A percentile compares a stretch with the other conserved stretches of the same genome.
Evolutionary conservation across 2,797 vertebrate genomes (phyloP).

Genomic region (Margarornis squamiger): DNA sequence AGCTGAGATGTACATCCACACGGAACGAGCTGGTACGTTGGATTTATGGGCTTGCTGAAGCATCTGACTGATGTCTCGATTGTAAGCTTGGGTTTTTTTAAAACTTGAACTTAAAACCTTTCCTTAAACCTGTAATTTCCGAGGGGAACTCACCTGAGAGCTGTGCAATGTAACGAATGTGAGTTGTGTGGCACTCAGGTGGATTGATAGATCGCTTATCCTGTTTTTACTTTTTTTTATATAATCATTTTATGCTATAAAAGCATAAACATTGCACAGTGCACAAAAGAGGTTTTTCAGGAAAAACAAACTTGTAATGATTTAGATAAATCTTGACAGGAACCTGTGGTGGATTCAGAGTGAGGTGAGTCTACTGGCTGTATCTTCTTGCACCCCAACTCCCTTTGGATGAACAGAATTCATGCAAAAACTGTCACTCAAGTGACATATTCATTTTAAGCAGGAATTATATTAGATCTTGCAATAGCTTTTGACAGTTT

Average conservation of each 20-base stretch:
- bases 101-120: background rate
- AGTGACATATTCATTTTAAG: background rate
- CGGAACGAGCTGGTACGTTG: slow-evolving; percentile 90
- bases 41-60: background rate
- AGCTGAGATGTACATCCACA: slow-evolving; percentile 88
- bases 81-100: background rate
- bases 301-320: background rate
- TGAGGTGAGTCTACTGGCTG: background rate
- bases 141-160: background rate
- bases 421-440: background rate
- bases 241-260: background rate
- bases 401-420: background rate
- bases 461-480: background rate
- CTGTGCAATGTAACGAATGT: background rate
- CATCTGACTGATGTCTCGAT: background rate
- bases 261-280: background rate
- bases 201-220: background rate
- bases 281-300: background rate
- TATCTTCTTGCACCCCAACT: background rate
- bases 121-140: background rate
- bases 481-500: background rate
- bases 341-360: background rate
- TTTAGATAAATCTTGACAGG: slow-evolving; percentile 20
- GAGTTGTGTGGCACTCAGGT: background rate
- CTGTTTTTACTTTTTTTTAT: background rate